Conservation (phyloP, 2,113 vertebrate species). For the Nesogale talazaci region DNA sequence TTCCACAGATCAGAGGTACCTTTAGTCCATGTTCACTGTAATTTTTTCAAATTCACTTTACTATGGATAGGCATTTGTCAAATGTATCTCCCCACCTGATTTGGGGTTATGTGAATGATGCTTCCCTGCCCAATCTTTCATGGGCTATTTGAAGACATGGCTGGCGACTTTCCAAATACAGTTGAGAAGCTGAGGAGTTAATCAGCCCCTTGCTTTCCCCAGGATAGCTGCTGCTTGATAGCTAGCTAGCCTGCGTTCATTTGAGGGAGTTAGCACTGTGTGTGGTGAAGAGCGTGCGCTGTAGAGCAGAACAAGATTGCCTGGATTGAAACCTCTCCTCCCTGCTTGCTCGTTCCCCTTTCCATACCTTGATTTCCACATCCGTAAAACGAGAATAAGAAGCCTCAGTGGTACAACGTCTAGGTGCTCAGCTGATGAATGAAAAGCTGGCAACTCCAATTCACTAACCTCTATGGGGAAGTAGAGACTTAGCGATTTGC, state of each 20-base stretch:
- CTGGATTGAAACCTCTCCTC: background rate
- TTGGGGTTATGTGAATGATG: background rate
- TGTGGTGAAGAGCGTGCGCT: background rate
- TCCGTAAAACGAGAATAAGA: background rate
- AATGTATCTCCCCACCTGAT: background rate
- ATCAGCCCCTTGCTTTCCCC: background rate
- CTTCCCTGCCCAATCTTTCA: background rate
- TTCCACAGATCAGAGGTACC: background rate
- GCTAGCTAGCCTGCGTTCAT: background rate
- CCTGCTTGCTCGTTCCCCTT: background rate
- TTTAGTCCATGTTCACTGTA: background rate
- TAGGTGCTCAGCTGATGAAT: background rate
- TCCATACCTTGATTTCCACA: background rate
- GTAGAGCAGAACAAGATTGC: background rate
- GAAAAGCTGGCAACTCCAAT: background rate
- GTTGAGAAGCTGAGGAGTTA: background rate
- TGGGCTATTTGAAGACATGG: background rate
- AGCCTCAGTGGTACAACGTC: background rate
- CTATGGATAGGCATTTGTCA: background rate
- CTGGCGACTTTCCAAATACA: background rate
- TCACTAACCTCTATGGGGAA: background rate
- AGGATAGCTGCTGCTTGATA: background rate
- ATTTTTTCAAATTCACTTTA: background rate
- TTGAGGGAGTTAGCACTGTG: background rate
- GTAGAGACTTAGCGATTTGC: background rate